A percentile compares a stretch with the other conserved stretches of the same genome.
Conservation (phyloP, 2,113 vertebrate genomes). For the Anarhynchus alexandrinus region DNA sequence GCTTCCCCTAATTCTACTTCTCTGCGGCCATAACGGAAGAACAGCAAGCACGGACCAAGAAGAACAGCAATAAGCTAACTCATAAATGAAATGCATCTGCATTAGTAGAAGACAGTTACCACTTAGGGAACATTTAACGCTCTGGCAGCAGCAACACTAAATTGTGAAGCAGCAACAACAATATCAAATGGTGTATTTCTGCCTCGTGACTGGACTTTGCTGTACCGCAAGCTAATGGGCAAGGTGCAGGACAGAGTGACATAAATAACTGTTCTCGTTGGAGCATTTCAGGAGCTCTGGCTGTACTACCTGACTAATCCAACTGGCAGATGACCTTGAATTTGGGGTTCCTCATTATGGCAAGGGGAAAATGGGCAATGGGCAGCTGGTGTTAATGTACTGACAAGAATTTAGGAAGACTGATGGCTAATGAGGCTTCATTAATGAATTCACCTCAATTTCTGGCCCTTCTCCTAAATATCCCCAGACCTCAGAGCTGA, state of each 20-base stretch:
- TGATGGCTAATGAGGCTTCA: neutral
- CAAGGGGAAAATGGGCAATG: neutral
- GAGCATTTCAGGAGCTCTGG: neutral
- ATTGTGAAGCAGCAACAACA: neutral
- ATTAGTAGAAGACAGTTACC: neutral
- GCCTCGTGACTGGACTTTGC: neutral
- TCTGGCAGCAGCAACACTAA: neutral
- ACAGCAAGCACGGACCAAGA: neutral
- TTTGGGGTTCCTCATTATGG: neutral
- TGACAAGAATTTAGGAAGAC: neutral
- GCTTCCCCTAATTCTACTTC: neutral
- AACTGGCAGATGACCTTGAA: neutral
- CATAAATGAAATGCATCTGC: slow-evolving; percentile 35
- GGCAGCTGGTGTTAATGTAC: neutral
- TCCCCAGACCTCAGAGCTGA: neutral
- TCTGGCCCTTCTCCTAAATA: neutral
- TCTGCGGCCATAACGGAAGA: neutral
- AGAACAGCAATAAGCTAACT: neutral
- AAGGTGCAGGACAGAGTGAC: neutral
- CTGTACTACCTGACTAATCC: neutral
- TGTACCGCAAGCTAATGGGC: neutral
- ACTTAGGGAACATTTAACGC: neutral
- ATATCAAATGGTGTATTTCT: neutral
- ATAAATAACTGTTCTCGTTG: neutral
- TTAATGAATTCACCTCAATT: neutral